Percentiles rank a stretch among this genome's conserved stretches.
These are phyloP conservation scores for Patiria miniata DNA, from an alignment of 35 echinoderm and acorn worm species.

Conservation along the genomic window DNA sequence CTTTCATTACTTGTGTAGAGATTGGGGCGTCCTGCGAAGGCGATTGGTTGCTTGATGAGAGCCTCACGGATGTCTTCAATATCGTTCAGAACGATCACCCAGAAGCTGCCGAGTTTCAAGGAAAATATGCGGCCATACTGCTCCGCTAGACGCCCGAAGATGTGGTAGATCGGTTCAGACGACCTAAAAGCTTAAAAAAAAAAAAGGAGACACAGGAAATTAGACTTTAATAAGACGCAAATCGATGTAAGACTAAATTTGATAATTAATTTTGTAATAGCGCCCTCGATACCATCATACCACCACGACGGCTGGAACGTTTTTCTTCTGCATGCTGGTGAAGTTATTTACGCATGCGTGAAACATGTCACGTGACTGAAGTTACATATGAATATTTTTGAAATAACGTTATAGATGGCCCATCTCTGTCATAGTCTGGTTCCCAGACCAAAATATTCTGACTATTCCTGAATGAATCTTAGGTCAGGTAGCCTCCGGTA, in stretches of 20 bases:
- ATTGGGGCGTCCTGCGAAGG: constrained; percentile 68
- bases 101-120: constrained; percentile 62
- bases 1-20: constrained; percentile 44
- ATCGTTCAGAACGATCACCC: constrained; percentile 70
- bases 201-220: neutral
- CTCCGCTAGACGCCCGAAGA: constrained; percentile 43
- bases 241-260: neutral
- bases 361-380: too few species aligned
- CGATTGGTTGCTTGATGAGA: constrained; percentile 48
- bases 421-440: too few species aligned
- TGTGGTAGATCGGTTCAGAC: neutral
- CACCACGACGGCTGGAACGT: too few species aligned
- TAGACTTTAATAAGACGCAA: neutral
- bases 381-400: too few species aligned
- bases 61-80: constrained; percentile 68
- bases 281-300: too few species aligned
- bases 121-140: constrained; percentile 82
- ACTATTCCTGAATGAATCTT: too few species aligned
- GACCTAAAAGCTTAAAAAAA: neutral
- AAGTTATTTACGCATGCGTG: too few species aligned
- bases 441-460: too few species aligned
- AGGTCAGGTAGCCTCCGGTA: too few species aligned
- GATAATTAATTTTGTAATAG: too few species aligned
- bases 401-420: too few species aligned
- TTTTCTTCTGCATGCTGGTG: too few species aligned